phyloP scores from a whole-genome alignment of 1,140 invertebrate genomes.

The Penaeus indicus region DNA sequence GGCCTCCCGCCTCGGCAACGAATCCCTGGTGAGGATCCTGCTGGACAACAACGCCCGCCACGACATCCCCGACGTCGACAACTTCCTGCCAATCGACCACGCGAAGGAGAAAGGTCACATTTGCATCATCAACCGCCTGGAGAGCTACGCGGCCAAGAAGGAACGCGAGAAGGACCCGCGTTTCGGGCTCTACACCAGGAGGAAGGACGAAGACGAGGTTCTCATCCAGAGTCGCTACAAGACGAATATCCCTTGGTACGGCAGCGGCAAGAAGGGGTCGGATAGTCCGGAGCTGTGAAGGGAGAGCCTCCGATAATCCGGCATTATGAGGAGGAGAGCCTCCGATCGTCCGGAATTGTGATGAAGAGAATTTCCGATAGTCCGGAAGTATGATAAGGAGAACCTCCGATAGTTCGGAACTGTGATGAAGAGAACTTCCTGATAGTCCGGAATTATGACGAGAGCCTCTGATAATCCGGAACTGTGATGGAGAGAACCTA shows the following conservation, averaged over 20 bases:
- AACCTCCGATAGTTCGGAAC: too few species aligned
- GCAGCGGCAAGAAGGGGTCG: not conserved
- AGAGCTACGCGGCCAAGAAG: constrained; percentile 32
- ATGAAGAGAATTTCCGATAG: too few species aligned
- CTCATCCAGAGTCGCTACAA: constrained; percentile 23
- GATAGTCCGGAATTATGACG: not conserved
- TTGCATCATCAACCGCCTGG: constrained; percentile 56
- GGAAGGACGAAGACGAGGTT: not conserved
- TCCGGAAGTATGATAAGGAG: too few species aligned
- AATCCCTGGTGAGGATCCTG: constrained; percentile 63
- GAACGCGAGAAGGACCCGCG: constrained; percentile 41
- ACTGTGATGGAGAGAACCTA: too few species aligned
- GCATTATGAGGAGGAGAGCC: too few species aligned
- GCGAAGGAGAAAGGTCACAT: constrained; percentile 60
- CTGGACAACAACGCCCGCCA: constrained; percentile 55
- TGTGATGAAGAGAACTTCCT: not conserved
- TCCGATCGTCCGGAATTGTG: too few species aligned
- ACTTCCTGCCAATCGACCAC: constrained; percentile 62
- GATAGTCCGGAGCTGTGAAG: not conserved
- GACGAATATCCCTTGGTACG: not conserved
- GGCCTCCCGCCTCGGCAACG: constrained; percentile 60
- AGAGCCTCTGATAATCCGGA: not conserved
- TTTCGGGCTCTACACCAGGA: constrained; percentile 1
- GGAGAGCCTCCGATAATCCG: too few species aligned
- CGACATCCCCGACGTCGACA: constrained; percentile 53